Evolutionary conservation across 2,113 vertebrate genomes (phyloP), one percentile per base, ranked within the genome.

Genomic region (Heteronetta atricapilla): DNA sequence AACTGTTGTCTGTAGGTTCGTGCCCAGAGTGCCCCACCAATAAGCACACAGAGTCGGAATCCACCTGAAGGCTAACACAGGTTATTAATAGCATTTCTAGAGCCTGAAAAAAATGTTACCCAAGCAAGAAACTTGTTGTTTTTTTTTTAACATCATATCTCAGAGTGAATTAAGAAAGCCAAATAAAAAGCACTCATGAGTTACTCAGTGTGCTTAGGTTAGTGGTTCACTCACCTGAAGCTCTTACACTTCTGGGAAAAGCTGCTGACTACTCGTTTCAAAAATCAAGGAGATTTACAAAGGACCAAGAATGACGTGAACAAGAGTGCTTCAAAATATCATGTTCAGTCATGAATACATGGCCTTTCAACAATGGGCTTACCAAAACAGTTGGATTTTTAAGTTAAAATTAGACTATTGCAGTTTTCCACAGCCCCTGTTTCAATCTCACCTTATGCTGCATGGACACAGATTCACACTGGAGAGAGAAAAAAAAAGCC

Each of bases 161-260:
- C 52, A 10, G n/a, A 73, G 64, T 17, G 22, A 2, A 5, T 69
- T 80, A 74, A 90, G 82, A 55, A 81, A 84, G 31, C 28, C 58
- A 62, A 78, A 58, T 91, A 90, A 94, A 68, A 82, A 95, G 58
- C 76, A 86, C 88, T 96, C 82, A 34, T 13, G 68, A 86, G 86
- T 86, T 86, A 75, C 86, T 66, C 82, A 78, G 89, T 78, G 76
- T 82, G 64, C 89, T 87, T 58, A 28, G 11, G 82, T 83, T 82
- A 95, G 68, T 34, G 53, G 60, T 46, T 88, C 8, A 0, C 44
- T 44, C 21, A 63, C 67, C 40, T 23, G 13, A 88, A 76, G 70
- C 52, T 95, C 89, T 48, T 68, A 81, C 2, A 2, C 46, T 76
- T n/a, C 59, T 34, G 21, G 6, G 20, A 72, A 94, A 90, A 84